Evolutionary conservation across 53 echinoderm and acorn worm species (phyloP), one percentile per base, ranked within the genome.

Genomic region (Paelopatides confundens): DNA sequence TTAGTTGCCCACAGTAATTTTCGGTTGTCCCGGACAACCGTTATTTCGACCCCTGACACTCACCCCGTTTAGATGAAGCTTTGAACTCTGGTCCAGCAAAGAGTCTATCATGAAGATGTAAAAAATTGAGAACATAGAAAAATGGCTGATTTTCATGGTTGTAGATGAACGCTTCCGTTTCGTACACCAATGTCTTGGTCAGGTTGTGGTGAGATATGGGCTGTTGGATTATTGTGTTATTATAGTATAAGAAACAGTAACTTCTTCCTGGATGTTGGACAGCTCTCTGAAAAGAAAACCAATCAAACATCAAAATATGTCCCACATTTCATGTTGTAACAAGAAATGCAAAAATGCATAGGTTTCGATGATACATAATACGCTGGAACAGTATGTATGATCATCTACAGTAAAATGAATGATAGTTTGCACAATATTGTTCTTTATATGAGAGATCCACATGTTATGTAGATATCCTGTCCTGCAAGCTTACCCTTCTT

Each of bases 141-240:
- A 97, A 97, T 0, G 97, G 97, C 31, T 93, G n/a, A 21, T 95
- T 69, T 51, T 82, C 67, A 77, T 95, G 87, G 62, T 95, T 66
- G 66, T 95, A 87, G 23, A 97, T 89, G 63, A 97, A 97, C 26
- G 92, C 86, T 71, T 93, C 93, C 40, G 97, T 90, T 40, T 97
- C 97, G 2, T 82, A 82, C 0, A 93, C 84, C 34, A 97, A 65
- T 13, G 93, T 81, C 38, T 87, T 63, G 24, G 97, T 97, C 49
- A 97, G 85, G 68, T 97, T 92, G 30, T 93, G 85, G 24, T 86
- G 93, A 35, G 85, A 89, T 34, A 85, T 29, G 3, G 97, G 97
- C 50, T 97, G 97, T 77, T 97, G 97, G 18, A 92, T 82, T 12
- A 97, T 93, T 30, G 93, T 90, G 18, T 86, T 82, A 50, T 95